Evolutionary conservation across 2,888 invertebrate species (phyloP), one percentile per base, ranked within the genome.

Genomic region (Venusia cambrica): DNA sequence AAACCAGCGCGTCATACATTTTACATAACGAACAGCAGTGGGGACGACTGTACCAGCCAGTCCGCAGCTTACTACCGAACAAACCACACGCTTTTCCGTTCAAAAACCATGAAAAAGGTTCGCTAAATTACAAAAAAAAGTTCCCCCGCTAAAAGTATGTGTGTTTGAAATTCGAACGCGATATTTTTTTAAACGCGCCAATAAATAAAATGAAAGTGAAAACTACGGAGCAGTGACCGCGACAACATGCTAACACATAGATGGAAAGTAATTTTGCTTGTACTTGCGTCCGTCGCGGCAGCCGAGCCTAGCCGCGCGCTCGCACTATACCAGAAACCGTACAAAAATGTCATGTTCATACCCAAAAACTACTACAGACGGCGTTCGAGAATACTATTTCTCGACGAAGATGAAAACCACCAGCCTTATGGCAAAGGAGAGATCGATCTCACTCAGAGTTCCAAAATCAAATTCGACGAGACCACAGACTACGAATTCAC

Each of bases 391-490:
- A 76, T 87, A 0, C 43, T 85, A 3, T 85, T 84, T 21, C 31
- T 85, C 0, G 85, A 87, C 31, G 85, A 87, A 1, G 68, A 76
- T 3, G 83, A 84, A 5, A 78, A 62, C 20, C 65, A 60, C 3
- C 79, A 79, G 7, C 66, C 66, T 0, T 65, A 68, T 24, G 83
- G 84, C 0, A 59, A 73, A 6, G 87, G 87, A 2, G 87, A 87
- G 36, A 87, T 87, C 4, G 87, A 87, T 38, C 37, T 87, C 24
- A 84, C 84, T 4, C 66, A 63, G 32, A 66, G 62, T 36, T 74
- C 81, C 0, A 79, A 78, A 57, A 77, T 87, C n/a, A 85, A 83
- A 53, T 87, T 87, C 31, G 84, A 87, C n/a, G 87, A 87, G n/a
- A 57, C 70, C 1, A 48, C 72, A 1, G 87, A 87, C 32, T 87